These are phyloP conservation scores for Bufotes viridis DNA, from an alignment of 2,797 vertebrate species.

Conservation along the genomic window DNA sequence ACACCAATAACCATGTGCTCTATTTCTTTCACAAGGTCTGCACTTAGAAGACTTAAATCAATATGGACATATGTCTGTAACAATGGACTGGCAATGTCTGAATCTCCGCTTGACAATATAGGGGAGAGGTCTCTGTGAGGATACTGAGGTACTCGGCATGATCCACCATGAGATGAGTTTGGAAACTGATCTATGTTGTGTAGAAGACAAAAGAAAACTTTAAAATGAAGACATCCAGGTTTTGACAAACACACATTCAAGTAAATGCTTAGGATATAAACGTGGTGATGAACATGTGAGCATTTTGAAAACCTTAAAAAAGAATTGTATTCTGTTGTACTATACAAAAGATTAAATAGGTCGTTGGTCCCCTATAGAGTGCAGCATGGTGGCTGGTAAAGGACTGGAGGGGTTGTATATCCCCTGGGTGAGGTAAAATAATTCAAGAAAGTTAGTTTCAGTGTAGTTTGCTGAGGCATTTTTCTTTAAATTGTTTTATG, in stretches of 20 bases:
- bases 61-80: constrained; percentile 89
- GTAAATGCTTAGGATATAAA: not conserved
- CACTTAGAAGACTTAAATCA: constrained; percentile 89
- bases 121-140: constrained; percentile 88
- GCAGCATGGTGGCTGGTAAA: too few relatives aligned
- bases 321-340: too few relatives aligned
- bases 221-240: not conserved
- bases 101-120: constrained; percentile 84
- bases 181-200: constrained; percentile 84
- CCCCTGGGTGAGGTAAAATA: too few relatives aligned
- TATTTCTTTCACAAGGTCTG: constrained; percentile 92
- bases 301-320: too few relatives aligned
- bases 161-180: constrained; percentile 87
- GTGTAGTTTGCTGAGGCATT: too few relatives aligned
- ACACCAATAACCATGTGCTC: constrained; percentile 94
- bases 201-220: not conserved
- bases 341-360: too few relatives aligned
- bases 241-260: not conserved
- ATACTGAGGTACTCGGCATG: constrained; percentile 82
- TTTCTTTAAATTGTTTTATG: too few relatives aligned
- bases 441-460: too few relatives aligned
- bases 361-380: too few relatives aligned
- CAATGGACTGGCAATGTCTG: constrained; percentile 89
- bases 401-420: too few relatives aligned
- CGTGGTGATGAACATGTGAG: not conserved